Conservation (phyloP, 2,888 invertebrate species). For the Dasysyrphus tricinctus region DNA sequence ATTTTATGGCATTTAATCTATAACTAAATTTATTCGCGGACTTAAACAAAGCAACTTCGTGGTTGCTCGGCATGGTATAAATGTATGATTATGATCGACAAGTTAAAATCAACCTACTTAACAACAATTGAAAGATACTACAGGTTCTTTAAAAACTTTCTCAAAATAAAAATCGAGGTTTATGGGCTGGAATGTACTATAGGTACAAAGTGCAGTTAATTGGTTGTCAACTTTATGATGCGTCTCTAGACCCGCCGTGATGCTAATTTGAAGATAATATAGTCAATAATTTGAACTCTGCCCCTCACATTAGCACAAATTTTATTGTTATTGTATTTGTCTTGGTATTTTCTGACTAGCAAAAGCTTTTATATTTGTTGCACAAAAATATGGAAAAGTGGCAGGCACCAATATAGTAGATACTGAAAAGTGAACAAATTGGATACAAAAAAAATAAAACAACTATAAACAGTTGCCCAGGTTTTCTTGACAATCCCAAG, state of each 20-base stretch:
- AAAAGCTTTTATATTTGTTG: too few relatives aligned
- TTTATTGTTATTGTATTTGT: too few relatives aligned
- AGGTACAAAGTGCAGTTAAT: constrained; percentile 10
- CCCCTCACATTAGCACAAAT: neutral
- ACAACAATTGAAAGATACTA: constrained; percentile 3
- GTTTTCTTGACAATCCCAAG: too few relatives aligned
- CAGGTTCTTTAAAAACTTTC: neutral
- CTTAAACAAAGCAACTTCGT: constrained; percentile 10
- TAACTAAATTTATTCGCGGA: neutral
- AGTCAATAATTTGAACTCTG: neutral
- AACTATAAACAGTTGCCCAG: too few relatives aligned
- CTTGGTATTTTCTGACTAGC: too few relatives aligned
- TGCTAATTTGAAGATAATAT: neutral
- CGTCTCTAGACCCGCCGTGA: neutral
- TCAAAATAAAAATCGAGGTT: neutral
- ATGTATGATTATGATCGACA: neutral
- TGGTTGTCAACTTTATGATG: neutral
- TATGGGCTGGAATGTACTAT: neutral
- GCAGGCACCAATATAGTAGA: too few relatives aligned
- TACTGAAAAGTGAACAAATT: too few relatives aligned
- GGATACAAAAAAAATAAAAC: too few relatives aligned
- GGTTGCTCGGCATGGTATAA: neutral
- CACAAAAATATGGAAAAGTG: too few relatives aligned
- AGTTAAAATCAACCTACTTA: neutral
- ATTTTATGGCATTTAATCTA: neutral